Conservation (phyloP, 2,113 vertebrate species). For the Ivindomyrus marchei region DNA sequence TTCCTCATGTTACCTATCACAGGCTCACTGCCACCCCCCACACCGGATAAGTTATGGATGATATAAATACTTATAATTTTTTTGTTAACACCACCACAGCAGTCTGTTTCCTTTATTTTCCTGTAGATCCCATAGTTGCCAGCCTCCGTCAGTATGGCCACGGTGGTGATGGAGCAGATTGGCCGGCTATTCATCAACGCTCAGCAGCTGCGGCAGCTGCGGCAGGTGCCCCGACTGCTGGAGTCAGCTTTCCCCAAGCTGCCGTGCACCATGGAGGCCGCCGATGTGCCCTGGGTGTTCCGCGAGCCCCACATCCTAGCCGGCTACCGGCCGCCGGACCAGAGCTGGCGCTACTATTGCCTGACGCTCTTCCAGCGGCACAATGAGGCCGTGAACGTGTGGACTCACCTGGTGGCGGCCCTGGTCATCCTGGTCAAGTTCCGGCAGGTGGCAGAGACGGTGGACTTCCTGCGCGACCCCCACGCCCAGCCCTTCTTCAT, state of each 20-base stretch:
- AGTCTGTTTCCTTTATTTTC: background rate
- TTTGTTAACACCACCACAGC: background rate
- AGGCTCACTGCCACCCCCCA: background rate
- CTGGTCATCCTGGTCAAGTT: conserved; percentile 76
- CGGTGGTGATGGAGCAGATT: conserved; percentile 72
- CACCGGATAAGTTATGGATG: background rate
- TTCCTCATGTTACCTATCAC: background rate
- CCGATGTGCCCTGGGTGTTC: conserved; percentile 79
- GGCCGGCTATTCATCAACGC: conserved; percentile 68
- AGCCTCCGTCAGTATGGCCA: conserved; percentile 66
- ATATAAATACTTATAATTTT: background rate
- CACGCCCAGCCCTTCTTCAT: conserved; percentile 84
- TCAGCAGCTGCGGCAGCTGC: conserved; percentile 63
- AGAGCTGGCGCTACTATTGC: conserved; percentile 84
- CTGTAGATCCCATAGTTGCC: conserved; percentile 31
- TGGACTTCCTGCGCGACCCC: conserved; percentile 77
- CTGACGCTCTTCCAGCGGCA: conserved; percentile 85
- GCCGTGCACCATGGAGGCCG: conserved; percentile 71
- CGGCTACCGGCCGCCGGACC: conserved; percentile 79
- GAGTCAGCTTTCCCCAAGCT: conserved; percentile 65
- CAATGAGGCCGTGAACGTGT: conserved; percentile 87
- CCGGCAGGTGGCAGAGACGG: conserved; percentile 63
- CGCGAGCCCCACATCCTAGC: conserved; percentile 81
- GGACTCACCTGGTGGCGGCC: conserved; percentile 81
- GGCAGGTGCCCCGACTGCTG: conserved; percentile 65